Percentiles rank a stretch among this genome's conserved stretches.
Evolutionary conservation across 2,888 invertebrate species (phyloP).

Genomic region (Spilarctia lutea): DNA sequence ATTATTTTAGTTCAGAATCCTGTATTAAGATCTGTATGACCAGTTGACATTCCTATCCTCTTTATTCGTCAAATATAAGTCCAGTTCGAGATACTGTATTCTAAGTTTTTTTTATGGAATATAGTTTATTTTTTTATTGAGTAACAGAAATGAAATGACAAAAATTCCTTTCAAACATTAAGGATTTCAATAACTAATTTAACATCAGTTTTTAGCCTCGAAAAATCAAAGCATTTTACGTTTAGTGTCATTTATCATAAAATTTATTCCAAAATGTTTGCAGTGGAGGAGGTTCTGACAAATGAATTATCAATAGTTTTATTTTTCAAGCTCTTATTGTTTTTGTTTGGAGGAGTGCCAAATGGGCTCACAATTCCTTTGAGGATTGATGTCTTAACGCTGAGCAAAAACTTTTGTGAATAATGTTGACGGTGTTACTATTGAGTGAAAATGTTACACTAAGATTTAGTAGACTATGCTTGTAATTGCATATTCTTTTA

Average conservation of each 20-base stretch:
- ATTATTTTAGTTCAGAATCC: too few species aligned
- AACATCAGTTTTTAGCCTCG: conserved; percentile 5
- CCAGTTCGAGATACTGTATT: too few species aligned
- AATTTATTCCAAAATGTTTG: conserved; percentile 18
- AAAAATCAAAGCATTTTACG: neutral
- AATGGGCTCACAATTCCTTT: conserved; percentile 71
- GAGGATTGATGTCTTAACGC: conserved; percentile 74
- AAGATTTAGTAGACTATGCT: neutral
- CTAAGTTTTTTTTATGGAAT: too few species aligned
- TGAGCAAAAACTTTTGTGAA: conserved; percentile 59
- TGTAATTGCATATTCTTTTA: neutral
- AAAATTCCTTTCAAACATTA: neutral
- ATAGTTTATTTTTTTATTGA: too few species aligned
- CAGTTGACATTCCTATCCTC: too few species aligned
- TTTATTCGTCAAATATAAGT: too few species aligned
- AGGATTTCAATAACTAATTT: conserved; percentile 5
- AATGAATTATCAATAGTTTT: conserved; percentile 69
- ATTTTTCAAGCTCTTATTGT: conserved; percentile 70
- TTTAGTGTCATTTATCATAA: neutral
- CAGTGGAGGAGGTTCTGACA: conserved; percentile 35
- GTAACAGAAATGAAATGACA: too few species aligned
- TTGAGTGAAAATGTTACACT: conserved; percentile 27
- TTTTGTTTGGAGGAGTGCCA: conserved; percentile 74
- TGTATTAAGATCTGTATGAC: too few species aligned
- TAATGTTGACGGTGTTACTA: conserved; percentile 65